phyloP scores from a whole-genome alignment of 2,888 invertebrate genomes.

The Drosophila pegasa region DNA sequence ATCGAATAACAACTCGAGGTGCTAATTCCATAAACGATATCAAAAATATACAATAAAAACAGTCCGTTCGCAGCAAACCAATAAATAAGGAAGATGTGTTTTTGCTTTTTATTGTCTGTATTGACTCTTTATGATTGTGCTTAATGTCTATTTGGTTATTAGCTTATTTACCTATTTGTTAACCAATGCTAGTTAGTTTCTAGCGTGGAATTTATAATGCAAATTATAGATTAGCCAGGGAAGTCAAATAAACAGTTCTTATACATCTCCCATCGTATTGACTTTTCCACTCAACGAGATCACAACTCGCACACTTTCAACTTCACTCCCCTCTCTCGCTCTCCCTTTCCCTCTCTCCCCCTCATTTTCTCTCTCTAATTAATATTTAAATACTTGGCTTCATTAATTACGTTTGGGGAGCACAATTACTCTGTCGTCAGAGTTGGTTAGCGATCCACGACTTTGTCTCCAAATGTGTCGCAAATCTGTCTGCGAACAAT shows the following conservation, averaged over 20 bases:
- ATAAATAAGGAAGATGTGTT: slow-evolving; percentile 8
- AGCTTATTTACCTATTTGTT: slow-evolving; percentile 1
- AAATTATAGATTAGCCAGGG: not conserved
- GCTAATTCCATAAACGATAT: slow-evolving; percentile 8
- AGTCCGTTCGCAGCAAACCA: not conserved
- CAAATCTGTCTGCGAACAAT: slow-evolving; percentile 1
- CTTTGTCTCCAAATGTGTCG: not conserved
- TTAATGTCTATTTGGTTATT: not conserved
- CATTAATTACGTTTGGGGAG: not conserved
- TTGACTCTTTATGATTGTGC: slow-evolving; percentile 4
- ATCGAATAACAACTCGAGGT: slow-evolving; percentile 19
- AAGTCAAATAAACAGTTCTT: slow-evolving; percentile 5
- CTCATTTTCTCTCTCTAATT: not conserved
- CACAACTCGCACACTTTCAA: not conserved
- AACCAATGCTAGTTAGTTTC: slow-evolving; percentile 1
- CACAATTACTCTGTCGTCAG: slow-evolving; percentile 3
- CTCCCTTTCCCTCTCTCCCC: too few species aligned
- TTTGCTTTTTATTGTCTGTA: slow-evolving; percentile 1
- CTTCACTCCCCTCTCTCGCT: not conserved
- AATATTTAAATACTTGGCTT: not conserved
- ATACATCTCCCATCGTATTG: not conserved
- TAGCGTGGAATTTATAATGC: slow-evolving; percentile 1
- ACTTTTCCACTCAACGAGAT: slow-evolving; percentile 7
- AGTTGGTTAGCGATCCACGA: slow-evolving; percentile 3
- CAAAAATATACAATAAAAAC: slow-evolving; percentile 6